phyloP scores from a whole-genome alignment of 2,888 invertebrate species.

The Bombyx huttoni region DNA sequence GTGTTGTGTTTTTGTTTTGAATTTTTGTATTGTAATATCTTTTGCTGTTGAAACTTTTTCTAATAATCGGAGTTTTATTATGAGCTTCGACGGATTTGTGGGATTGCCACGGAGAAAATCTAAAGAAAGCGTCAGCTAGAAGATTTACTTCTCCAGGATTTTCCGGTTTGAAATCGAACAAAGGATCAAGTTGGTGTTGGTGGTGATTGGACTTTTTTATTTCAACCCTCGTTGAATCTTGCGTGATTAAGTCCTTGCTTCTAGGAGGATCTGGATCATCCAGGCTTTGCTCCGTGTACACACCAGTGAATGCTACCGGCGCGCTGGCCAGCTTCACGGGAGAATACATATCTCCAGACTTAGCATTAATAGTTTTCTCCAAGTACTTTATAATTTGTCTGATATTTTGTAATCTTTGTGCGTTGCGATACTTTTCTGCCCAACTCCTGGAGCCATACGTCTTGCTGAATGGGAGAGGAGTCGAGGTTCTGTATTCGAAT shows the following conservation, averaged over 20 bases:
- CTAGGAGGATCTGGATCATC: conserved; percentile 8
- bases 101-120: conserved; percentile 37
- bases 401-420: conserved; percentile 55
- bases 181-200: conserved; percentile 71
- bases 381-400: conserved; percentile 57
- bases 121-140: conserved; percentile 68
- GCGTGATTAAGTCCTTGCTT: conserved; percentile 17
- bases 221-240: conserved; percentile 28
- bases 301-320: conserved; percentile 51
- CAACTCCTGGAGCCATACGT: conserved; percentile 47
- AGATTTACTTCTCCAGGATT: conserved; percentile 82
- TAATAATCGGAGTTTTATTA: conserved; percentile 31
- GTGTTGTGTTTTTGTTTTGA: conserved; percentile 21
- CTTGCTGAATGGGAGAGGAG: conserved; percentile 52
- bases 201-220: conserved; percentile 35
- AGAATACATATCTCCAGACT: conserved; percentile 47
- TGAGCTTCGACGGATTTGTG: conserved; percentile 17
- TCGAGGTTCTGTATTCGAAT: conserved; percentile 47
- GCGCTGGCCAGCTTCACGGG: conserved; percentile 22
- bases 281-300: conserved; percentile 43
- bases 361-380: conserved; percentile 57
- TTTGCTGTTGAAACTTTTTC: conserved; percentile 21
- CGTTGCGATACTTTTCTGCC: conserved; percentile 56
- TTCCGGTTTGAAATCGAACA: conserved; percentile 79
- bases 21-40: conserved; percentile 21